phyloP scores from a whole-genome alignment of 2,888 invertebrate genomes.

The Andrena praecox region DNA sequence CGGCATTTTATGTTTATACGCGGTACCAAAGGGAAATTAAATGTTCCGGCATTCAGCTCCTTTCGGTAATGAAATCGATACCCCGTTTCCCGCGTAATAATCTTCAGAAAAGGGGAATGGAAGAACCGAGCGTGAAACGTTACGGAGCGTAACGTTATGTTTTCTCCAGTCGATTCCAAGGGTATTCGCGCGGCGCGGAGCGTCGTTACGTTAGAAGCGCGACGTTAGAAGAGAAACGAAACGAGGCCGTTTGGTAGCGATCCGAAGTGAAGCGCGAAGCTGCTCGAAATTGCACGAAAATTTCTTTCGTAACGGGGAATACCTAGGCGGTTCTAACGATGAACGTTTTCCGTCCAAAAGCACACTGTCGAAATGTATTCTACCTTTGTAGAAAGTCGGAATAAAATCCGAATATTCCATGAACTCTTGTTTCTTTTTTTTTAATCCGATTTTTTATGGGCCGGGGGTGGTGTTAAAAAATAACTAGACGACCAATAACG shows the following conservation, averaged over 20 bases:
- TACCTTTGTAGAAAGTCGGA: neutral
- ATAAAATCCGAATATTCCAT: neutral
- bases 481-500: conserved; percentile 16
- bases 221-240: conserved; percentile 27
- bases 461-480: neutral
- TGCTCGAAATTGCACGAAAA: conserved; percentile 53
- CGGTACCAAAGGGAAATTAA: neutral
- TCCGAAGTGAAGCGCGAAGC: conserved; percentile 44
- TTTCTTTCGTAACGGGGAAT: conserved; percentile 33
- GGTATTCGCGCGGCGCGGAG: conserved; percentile 24
- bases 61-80: conserved; percentile 47
- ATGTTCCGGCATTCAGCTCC: conserved; percentile 34
- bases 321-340: conserved; percentile 9
- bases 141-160: conserved; percentile 42
- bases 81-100: conserved; percentile 50
- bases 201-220: no score
- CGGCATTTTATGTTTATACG: no score
- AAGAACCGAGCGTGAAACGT: conserved; percentile 9
- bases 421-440: no score
- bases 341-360: conserved; percentile 10
- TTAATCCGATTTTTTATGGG: no score
- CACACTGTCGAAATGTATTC: neutral
- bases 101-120: conserved; percentile 18
- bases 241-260: conserved; percentile 24
- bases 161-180: conserved; percentile 32